Evolutionary conservation across 2,113 vertebrate species (phyloP).

Genomic region (Pterocles orientalis): DNA sequence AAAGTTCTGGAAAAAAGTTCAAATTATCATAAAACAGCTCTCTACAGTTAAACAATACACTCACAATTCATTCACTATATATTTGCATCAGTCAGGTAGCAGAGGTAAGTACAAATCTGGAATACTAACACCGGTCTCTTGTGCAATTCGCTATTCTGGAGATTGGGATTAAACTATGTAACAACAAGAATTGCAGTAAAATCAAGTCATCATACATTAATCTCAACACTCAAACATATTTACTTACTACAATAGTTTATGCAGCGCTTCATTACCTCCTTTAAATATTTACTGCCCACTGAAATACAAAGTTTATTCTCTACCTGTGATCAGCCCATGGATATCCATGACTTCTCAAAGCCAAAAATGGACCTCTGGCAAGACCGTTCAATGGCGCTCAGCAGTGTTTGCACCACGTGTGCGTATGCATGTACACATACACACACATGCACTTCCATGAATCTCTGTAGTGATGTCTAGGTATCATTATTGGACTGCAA

Average conservation of each 20-base stretch:
- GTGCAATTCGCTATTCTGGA: neutral
- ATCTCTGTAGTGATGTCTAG: neutral
- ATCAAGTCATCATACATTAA: neutral
- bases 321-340: neutral
- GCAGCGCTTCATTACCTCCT: neutral
- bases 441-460: neutral
- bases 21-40: slow-evolving; percentile 6
- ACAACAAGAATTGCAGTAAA: slow-evolving; percentile 36
- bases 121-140: neutral
- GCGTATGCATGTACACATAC: fast-evolving
- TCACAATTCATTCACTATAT: slow-evolving; percentile 6
- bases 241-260: neutral
- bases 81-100: neutral
- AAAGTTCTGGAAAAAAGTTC: slow-evolving; percentile 2
- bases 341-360: neutral
- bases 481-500: neutral
- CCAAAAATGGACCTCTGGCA: neutral
- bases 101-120: slow-evolving; percentile 20
- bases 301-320: neutral
- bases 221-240: neutral
- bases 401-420: neutral
- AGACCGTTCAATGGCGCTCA: neutral
- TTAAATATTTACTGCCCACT: neutral
- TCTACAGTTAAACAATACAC: neutral
- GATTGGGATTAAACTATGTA: neutral